These are phyloP conservation scores for Liodrosophila aerea DNA, from an alignment of 2,888 invertebrate species.

Conservation along the genomic window DNA sequence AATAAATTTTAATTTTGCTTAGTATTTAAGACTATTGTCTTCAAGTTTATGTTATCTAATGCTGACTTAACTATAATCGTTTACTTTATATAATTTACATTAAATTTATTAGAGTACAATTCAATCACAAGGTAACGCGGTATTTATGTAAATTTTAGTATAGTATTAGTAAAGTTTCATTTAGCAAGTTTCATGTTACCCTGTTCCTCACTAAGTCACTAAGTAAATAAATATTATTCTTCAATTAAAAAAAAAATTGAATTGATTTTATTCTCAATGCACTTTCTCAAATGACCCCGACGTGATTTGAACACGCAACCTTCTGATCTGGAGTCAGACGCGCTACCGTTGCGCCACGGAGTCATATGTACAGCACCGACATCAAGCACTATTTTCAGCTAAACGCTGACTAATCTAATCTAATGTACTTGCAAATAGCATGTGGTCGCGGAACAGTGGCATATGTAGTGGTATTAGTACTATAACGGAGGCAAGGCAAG, in stretches of 20 bases:
- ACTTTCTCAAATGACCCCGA: conserved; percentile 49
- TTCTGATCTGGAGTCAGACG: conserved; percentile 60
- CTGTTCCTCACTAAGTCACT: no score
- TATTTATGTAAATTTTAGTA: no score
- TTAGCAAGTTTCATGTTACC: no score
- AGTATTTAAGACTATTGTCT: no score
- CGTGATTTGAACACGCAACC: conserved; percentile 60
- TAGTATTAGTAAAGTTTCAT: no score
- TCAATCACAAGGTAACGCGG: no score
- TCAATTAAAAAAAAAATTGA: not conserved
- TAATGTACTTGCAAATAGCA: not conserved
- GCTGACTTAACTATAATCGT: no score
- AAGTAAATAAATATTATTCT: not conserved
- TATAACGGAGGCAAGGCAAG: conserved; percentile 10
- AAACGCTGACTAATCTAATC: conserved; percentile 6
- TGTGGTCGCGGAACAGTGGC: not conserved
- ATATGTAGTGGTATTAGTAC: not conserved
- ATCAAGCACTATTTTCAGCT: conserved; percentile 14
- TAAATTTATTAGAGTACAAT: no score
- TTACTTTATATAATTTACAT: no score
- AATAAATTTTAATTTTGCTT: no score
- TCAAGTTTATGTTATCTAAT: no score
- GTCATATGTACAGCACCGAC: conserved; percentile 31
- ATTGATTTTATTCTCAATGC: not conserved
- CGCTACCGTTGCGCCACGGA: conserved; percentile 59